Conservation (phyloP, 2,888 invertebrate species). For the Xestia c-nigrum region DNA sequence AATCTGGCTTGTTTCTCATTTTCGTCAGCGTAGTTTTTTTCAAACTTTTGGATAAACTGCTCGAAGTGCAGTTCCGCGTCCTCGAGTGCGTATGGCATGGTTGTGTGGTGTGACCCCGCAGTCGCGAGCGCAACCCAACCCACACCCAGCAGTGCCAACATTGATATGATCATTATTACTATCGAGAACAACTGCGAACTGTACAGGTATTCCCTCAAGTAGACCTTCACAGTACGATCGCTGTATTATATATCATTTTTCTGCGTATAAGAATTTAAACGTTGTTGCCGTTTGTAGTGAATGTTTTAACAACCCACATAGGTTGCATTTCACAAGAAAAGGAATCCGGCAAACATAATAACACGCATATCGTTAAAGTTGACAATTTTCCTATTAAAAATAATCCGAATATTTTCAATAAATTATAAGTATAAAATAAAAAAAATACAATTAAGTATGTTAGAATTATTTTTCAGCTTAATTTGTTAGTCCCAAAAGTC, state of each 20-base stretch:
- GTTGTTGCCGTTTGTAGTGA: neutral
- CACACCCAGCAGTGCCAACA: slow-evolving; percentile 21
- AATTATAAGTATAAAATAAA: too few species aligned
- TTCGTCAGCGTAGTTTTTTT: slow-evolving; percentile 28
- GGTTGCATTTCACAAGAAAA: too few species aligned
- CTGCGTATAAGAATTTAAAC: slow-evolving; percentile 6
- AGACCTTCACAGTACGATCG: too few species aligned
- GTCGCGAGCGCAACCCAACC: slow-evolving; percentile 10
- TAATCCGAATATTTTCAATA: too few species aligned
- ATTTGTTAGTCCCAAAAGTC: too few species aligned
- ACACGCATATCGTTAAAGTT: too few species aligned
- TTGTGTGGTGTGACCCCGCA: neutral
- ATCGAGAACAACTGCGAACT: neutral
- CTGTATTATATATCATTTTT: slow-evolving; percentile 11
- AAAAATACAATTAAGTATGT: too few species aligned
- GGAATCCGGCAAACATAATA: too few species aligned
- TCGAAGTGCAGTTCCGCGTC: slow-evolving; percentile 49
- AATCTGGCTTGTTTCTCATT: slow-evolving; percentile 46
- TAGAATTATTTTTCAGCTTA: too few species aligned
- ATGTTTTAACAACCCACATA: too few species aligned
- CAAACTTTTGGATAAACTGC: slow-evolving; percentile 28
- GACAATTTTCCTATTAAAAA: too few species aligned
- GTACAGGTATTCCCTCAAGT: neutral
- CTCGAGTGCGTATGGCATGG: slow-evolving; percentile 10
- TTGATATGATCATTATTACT: slow-evolving; percentile 6